Evolutionary conservation across 2,113 vertebrate species (phyloP), one percentile per base, ranked within the genome.

Genomic region (Perca flavescens): DNA sequence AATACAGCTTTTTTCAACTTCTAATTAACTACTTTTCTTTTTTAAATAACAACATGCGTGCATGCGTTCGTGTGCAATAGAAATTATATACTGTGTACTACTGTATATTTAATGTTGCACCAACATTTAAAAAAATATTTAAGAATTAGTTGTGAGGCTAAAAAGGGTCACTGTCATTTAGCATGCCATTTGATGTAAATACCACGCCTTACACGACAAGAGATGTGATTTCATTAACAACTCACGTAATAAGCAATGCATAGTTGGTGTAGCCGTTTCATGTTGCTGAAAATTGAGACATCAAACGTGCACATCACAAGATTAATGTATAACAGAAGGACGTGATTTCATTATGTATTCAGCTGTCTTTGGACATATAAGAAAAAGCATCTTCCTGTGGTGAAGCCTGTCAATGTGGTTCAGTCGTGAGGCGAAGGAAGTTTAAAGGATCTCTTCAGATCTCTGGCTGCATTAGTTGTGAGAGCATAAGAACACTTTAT

Each of bases 141-240:
- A 36, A 17, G 17, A 80, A 69, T 56, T 54, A 60, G 15, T 31
- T 34, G 14, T 4, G 56, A 14, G 2, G 25, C 13, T 50, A 49
- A n/a, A 74, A 80, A 76, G 64, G 21, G 43, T 58, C 16, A 14
- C 5, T 19, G 70, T 80, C 40, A 80, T 86, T 80, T 47, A 43
- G 6, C 57, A 79, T 78, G 60, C 69, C 63, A 70, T 79, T 25
- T 86, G 74, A 84, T 74, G 77, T 54, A 61, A 85, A 65, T 82
- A 71, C 77, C 46, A 56, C 5, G 3, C 47, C 49, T 25, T 46
- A 73, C 67, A 72, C 82, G 17, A 82, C 73, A 74, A 82, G 62
- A 77, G 16, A 77, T 52, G 47, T 68, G 12, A 63, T 53, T 71
- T 77, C 58, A 61, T 66, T 28, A 74, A 54, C 73, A 84, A 46